Base-by-base conservation (phyloP, 2,113 vertebrate genomes). In the Nipponia nippon region DNA sequence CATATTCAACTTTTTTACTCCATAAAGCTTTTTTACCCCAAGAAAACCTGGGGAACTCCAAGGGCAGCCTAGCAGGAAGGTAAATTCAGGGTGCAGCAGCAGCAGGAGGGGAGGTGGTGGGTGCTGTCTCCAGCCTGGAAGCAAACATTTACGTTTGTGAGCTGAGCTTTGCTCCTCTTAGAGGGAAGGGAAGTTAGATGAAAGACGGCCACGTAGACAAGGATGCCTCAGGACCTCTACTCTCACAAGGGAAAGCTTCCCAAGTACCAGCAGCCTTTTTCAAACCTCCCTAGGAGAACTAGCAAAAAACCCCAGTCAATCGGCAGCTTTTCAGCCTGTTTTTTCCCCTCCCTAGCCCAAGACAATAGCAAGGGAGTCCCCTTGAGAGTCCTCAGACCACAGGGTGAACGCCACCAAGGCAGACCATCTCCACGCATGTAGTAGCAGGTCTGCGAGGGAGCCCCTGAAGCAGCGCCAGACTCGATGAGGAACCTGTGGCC, bases 401-500 rank as follows among this genome's bases (percentile, higher is more conserved):
- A 4, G 8, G 9, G 11, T 50, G 46, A 38, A 13, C 87, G 58
- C 36, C 55, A 61, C 23, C 36, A 62, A 29, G 40, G 10, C 36
- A 75, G 34, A 46, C 16, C 65, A n/a, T 8, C 46, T 53, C 67
- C 71, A 61, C 1, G 2, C 3, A 2, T 0, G 0, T 4, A 30
- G 36, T 11, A 25, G 27, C 16, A 47, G 23, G 18, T 58, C 47
- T 73, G 26, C 11, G 38, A 42, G 22, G 49, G 13, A 65, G n/a
- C 53, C 76, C 44, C 4, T 16, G 50, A 58, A 77, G 38, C 11
- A 14, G 25, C 26, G 5, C 2, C 7, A 10, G 53, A 16, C 46
- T 32, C 16, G 2, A 6, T 1, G n/a, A 49, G 21, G 71, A 63
- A 79, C 40, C n/a, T 0, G 0, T 5, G 11, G 42, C 65, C 27